These are phyloP conservation scores for Heliconius charithonia DNA, from an alignment of 2,888 invertebrate genomes.

Conservation along the genomic window DNA sequence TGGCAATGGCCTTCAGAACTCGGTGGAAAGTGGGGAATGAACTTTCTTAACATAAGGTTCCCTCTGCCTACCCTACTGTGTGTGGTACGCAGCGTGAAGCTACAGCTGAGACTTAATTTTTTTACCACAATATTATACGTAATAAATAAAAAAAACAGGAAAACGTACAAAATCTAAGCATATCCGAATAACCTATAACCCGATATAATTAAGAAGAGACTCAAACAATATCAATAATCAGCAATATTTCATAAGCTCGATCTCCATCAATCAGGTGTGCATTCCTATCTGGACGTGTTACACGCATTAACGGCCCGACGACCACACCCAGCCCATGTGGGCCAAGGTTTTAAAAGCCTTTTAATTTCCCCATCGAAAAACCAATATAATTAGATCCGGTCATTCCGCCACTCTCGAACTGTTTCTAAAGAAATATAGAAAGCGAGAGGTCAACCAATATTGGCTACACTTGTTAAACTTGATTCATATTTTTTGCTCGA, in stretches of 20 bases:
- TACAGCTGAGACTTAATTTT: too few species aligned
- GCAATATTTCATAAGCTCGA: slow-evolving; percentile 37
- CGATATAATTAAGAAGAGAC: slow-evolving; percentile 18
- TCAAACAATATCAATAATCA: slow-evolving; percentile 31
- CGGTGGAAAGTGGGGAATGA: too few species aligned
- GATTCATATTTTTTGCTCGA: slow-evolving; percentile 43
- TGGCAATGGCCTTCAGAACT: too few species aligned
- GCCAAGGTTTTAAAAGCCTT: slow-evolving; percentile 66
- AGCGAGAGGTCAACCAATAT: slow-evolving; percentile 32
- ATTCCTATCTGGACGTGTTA: slow-evolving; percentile 44
- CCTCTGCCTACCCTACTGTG: too few species aligned
- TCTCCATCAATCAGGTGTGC: slow-evolving; percentile 40
- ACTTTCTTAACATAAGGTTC: too few species aligned
- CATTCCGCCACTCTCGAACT: slow-evolving; percentile 33
- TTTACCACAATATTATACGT: not conserved
- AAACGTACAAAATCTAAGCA: not conserved
- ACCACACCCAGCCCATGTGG: slow-evolving; percentile 63
- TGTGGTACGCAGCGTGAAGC: too few species aligned
- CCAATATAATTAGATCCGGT: slow-evolving; percentile 44
- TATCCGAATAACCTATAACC: not conserved
- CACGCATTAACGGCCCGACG: slow-evolving; percentile 37
- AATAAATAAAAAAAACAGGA: not conserved
- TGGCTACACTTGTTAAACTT: slow-evolving; percentile 36
- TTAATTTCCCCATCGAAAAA: slow-evolving; percentile 53
- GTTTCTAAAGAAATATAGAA: slow-evolving; percentile 30